These are phyloP conservation scores for Galemys pyrenaicus DNA, from an alignment of 2,113 vertebrate genomes.

Conservation along the genomic window DNA sequence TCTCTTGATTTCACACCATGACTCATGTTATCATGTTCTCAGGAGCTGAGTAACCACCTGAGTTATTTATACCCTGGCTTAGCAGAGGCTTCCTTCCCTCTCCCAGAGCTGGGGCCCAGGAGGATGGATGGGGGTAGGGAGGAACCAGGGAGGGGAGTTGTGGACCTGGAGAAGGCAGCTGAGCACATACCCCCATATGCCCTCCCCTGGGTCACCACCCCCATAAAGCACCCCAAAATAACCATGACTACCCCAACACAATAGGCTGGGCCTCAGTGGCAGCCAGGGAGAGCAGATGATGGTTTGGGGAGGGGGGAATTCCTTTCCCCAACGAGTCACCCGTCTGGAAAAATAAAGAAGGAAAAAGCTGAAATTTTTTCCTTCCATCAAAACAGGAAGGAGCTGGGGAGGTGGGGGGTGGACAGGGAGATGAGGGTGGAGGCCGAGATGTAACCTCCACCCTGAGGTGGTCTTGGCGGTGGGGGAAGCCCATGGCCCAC, in stretches of 20 bases:
- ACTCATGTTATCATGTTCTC: conserved; percentile 87
- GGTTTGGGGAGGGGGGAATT: conserved; percentile 82
- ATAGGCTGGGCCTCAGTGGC: conserved; percentile 82
- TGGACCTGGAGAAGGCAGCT: conserved; percentile 69
- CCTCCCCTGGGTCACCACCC: conserved; percentile 71
- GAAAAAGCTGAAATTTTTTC: conserved; percentile 87
- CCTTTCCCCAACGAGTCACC: conserved; percentile 86
- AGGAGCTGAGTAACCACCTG: conserved; percentile 88
- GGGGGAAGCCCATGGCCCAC: not conserved
- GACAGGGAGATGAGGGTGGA: conserved; percentile 74
- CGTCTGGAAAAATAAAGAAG: conserved; percentile 91
- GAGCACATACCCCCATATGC: conserved; percentile 68
- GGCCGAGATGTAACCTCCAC: conserved; percentile 47
- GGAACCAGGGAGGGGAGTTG: conserved; percentile 58
- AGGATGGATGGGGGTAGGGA: conserved; percentile 77
- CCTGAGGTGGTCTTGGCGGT: conserved; percentile 26
- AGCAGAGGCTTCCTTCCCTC: conserved; percentile 86
- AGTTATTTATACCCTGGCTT: conserved; percentile 87
- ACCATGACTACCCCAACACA: conserved; percentile 75
- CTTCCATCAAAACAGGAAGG: conserved; percentile 91
- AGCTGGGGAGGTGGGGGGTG: conserved; percentile 67
- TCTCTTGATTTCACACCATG: conserved; percentile 83
- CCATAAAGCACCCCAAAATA: conserved; percentile 82
- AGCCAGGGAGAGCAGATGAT: conserved; percentile 47
- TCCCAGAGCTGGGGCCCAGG: conserved; percentile 77